Base-by-base conservation (phyloP, 2,888 invertebrate genomes). In the Busseola fusca region DNA sequence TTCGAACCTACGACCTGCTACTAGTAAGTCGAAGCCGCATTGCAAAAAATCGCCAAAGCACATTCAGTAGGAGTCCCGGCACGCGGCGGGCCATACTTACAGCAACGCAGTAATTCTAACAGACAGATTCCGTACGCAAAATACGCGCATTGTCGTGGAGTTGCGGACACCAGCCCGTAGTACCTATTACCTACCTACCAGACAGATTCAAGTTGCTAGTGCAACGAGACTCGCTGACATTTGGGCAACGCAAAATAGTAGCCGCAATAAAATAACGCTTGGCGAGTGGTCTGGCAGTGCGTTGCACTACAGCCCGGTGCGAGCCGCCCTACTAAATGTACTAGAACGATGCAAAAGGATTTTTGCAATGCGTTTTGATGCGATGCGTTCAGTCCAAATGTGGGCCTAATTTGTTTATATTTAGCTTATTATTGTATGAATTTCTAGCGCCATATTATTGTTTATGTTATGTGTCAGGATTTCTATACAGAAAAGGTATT, bases 361-460 rank as follows among this genome's bases (percentile, higher is more conserved):
- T n/a, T 50, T 50, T 50, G 10, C 10, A 50, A n/a, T 10, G 10
- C 50, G 1, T 50, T 50, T 10, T 4, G 50, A 50, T 50, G 50
- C n/a, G n/a, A 4, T 10, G 12, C 50, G 10, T 10, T 3, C 12
- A 1, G n/a, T n/a, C 50, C 10, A 50, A 50, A 50, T 50, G n/a
- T n/a, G 21, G n/a, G 48, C 50, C n/a, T 50, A n/a, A n/a, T 48
- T 27, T 59, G 40, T 66, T 66, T 66, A 18, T 66, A 65, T 63
- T 57, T 63, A 14, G 2, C 4, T 40, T 69, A 58, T 66, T 45
- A 42, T 34, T 16, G 3, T 59, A 34, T 21, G 14, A 69, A 45
- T 60, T 69, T 52, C 16, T 57, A 67, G 34, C 50, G 16, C 62
- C n/a, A 58, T 78, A 70, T 73, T 80, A 40, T 54, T 64, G 60